Evolutionary conservation across 1,140 invertebrate genomes (phyloP).

Genomic region (Hylaeus anthracinus): DNA sequence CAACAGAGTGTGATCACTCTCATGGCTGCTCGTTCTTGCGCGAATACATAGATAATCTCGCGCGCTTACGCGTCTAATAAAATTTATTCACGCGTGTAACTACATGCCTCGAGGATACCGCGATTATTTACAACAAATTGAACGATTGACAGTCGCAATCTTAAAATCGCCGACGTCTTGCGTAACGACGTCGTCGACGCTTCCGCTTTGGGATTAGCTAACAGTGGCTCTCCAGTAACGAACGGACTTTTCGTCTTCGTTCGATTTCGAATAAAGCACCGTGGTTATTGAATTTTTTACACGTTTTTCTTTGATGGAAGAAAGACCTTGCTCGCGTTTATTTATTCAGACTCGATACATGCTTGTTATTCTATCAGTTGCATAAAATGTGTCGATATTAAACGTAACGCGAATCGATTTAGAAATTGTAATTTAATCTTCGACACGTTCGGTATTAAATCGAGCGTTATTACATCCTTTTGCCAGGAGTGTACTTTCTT

Average conservation of each 20-base stretch:
- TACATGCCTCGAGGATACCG: conserved; percentile 8
- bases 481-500: too few species aligned
- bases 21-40: conserved; percentile 20
- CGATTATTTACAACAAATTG: conserved; percentile 54
- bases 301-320: too few species aligned
- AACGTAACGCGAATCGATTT: too few species aligned
- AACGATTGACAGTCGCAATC: conserved; percentile 23
- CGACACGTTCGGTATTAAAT: too few species aligned
- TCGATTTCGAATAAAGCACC: background rate
- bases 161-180: conserved; percentile 12
- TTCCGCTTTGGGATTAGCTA: background rate
- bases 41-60: conserved; percentile 38
- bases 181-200: background rate
- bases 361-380: too few species aligned
- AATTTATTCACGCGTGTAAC: conserved; percentile 13
- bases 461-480: too few species aligned
- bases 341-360: too few species aligned
- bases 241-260: background rate
- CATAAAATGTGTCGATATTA: too few species aligned
- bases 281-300: too few species aligned
- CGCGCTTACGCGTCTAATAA: background rate
- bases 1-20: conserved; percentile 27
- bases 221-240: background rate
- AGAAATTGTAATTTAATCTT: too few species aligned
- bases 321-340: too few species aligned